A percentile compares a stretch with the other conserved stretches of the same genome.
Conservation (phyloP, 2,888 invertebrate genomes). For the Hirudinaria manillensis region DNA sequence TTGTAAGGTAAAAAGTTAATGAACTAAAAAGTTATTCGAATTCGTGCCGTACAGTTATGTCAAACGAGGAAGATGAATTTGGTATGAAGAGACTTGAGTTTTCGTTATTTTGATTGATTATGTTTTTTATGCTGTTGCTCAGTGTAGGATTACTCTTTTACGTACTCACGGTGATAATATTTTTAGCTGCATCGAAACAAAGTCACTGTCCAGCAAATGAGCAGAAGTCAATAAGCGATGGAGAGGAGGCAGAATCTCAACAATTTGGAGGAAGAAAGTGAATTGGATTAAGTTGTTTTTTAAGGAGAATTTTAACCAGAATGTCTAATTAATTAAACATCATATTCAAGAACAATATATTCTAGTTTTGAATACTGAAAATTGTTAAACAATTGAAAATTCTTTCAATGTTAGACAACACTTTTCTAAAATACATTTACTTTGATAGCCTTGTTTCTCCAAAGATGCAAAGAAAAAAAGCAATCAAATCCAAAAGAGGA, state of each 20-base stretch:
- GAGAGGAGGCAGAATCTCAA: neutral
- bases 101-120: too few relatives aligned
- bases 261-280: neutral
- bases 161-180: too few relatives aligned
- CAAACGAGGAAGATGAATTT: too few relatives aligned
- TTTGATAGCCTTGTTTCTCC: neutral
- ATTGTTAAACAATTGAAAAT: neutral
- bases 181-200: neutral
- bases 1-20: too few relatives aligned
- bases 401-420: too few relatives aligned
- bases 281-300: neutral
- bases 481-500: slow-evolving; percentile 10
- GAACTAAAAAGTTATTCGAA: too few relatives aligned
- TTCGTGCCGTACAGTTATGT: too few relatives aligned
- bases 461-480: slow-evolving; percentile 14
- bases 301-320: neutral
- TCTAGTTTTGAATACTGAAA: neutral
- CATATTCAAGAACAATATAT: neutral
- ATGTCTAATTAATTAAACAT: neutral
- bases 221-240: slow-evolving; percentile 2
- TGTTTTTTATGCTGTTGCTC: too few relatives aligned
- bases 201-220: neutral
- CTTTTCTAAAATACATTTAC: too few relatives aligned
- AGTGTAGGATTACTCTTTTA: too few relatives aligned
- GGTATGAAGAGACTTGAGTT: too few relatives aligned